Evolutionary conservation across 2,113 vertebrate genomes (phyloP), one percentile per base, ranked within the genome.

Genomic region (Donacobius atricapilla): DNA sequence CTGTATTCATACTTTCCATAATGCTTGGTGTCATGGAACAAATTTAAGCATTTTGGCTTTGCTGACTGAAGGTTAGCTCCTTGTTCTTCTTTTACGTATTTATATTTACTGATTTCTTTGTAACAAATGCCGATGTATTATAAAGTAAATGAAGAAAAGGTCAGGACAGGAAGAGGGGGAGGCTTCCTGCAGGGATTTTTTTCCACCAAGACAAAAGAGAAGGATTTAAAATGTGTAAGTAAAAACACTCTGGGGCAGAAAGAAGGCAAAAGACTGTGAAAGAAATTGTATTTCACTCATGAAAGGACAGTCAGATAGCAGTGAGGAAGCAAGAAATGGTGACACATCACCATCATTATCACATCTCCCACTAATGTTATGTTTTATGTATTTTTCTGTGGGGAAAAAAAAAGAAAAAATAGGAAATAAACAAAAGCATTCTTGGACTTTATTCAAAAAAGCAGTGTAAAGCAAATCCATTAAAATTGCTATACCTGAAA

Each of bases 401-500:
- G 2, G 2, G 31, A 50, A 89, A 51, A 15, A 4, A 15, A 17
- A 13, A 42, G 8, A 37, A 23, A 37, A 15, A 37, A 2, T n/a
- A n/a, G n/a, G 13, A 4, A 25, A 47, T 60, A 48, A 66, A 53
- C 13, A 33, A 75, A 91, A 39, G 8, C 48, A 69, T 90, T 86
- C 35, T 69, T 82, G 40, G 75, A 87, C 31, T 80, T 94, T 60
- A 73, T 64, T 61, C 5, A 83, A 57, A 77, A 96, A 87, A 4
- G 50, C 68, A 33, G 10, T 44, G 63, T 82, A 93, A 42, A 39
- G 71, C 57, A 88, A 85, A 35, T 80, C 80, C 37, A 79, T 95
- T 90, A 89, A 96, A 97, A 87, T 18, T 90, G 17, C 24, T 77
- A 75, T 37, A 90, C 50, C 66, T 95, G 90, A 91, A 71, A 25